Percentiles rank a stretch among this genome's conserved stretches.
Conservation (phyloP, 2,113 vertebrate species). For the Tetrao urogallus region DNA sequence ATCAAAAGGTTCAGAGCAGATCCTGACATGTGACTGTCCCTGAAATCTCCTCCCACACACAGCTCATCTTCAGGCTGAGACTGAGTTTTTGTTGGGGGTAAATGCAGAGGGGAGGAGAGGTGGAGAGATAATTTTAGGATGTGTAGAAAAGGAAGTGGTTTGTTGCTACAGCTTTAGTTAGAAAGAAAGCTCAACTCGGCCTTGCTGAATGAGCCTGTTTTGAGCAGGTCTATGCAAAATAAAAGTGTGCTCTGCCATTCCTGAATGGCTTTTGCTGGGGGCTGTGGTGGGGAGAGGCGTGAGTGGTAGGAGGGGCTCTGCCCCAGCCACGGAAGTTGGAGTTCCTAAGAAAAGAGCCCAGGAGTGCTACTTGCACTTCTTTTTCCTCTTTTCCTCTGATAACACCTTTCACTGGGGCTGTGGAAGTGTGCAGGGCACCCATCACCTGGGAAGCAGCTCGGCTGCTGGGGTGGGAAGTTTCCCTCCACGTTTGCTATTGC, state of each 20-base stretch:
- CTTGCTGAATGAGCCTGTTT: slow-evolving; percentile 13
- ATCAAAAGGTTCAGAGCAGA: slow-evolving; percentile 13
- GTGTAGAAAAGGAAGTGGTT: slow-evolving; percentile 68
- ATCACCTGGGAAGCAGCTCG: background rate
- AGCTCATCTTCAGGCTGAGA: background rate
- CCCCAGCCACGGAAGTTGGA: fast-evolving
- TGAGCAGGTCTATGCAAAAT: background rate
- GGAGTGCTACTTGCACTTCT: background rate
- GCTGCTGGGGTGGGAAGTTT: background rate
- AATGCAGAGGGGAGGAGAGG: background rate
- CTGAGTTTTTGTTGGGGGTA: background rate
- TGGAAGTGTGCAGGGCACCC: background rate
- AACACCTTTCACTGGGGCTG: fast-evolving
- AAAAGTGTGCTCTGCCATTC: background rate
- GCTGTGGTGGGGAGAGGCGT: background rate
- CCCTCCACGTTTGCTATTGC: background rate
- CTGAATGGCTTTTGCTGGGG: background rate
- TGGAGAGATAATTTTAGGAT: slow-evolving; percentile 64
- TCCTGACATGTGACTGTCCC: slow-evolving; percentile 30
- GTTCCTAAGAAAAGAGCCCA: background rate
- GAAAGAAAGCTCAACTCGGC: slow-evolving; percentile 10
- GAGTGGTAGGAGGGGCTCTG: background rate
- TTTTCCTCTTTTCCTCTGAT: background rate
- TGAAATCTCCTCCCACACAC: slow-evolving; percentile 12
- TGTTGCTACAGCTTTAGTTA: slow-evolving; percentile 53